phyloP scores from a whole-genome alignment of 2,888 invertebrate genomes.

The Rhogogaster chlorosoma region DNA sequence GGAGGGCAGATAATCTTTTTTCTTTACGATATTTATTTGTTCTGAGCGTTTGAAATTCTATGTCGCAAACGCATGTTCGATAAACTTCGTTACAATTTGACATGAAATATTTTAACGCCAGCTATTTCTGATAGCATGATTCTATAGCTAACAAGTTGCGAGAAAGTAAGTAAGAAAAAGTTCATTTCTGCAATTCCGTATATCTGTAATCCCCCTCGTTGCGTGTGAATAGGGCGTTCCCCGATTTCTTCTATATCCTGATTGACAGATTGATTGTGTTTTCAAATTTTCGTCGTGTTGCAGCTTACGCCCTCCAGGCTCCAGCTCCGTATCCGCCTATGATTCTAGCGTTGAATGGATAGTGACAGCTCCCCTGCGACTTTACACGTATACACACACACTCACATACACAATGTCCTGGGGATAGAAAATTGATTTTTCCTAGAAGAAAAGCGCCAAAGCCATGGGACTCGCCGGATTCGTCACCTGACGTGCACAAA shows the following conservation, averaged over 20 bases:
- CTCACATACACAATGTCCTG: not conserved
- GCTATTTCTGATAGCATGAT: not conserved
- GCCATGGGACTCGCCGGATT: slow-evolving; percentile 9
- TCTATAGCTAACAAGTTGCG: not conserved
- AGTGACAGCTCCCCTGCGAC: slow-evolving; percentile 48
- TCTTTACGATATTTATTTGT: not conserved
- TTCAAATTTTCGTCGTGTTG: slow-evolving; percentile 68
- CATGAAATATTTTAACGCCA: not conserved
- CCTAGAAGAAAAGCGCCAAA: slow-evolving; percentile 43
- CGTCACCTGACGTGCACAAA: slow-evolving; percentile 42
- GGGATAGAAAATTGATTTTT: slow-evolving; percentile 46
- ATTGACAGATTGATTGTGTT: slow-evolving; percentile 73
- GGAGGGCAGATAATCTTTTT: not conserved
- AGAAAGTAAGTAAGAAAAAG: not conserved
- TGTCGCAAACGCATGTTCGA: not conserved
- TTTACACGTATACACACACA: not conserved
- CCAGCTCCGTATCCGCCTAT: slow-evolving; percentile 49
- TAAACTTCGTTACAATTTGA: not conserved
- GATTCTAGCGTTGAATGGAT: slow-evolving; percentile 43
- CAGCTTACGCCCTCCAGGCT: slow-evolving; percentile 62
- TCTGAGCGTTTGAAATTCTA: not conserved
- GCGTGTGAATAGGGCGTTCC: slow-evolving; percentile 45
- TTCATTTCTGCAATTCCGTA: slow-evolving; percentile 28
- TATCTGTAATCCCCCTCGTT: slow-evolving; percentile 37
- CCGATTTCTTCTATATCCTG: slow-evolving; percentile 61